Conservation (phyloP, 1,140 invertebrate genomes). For the Scaptomyza hsui region DNA sequence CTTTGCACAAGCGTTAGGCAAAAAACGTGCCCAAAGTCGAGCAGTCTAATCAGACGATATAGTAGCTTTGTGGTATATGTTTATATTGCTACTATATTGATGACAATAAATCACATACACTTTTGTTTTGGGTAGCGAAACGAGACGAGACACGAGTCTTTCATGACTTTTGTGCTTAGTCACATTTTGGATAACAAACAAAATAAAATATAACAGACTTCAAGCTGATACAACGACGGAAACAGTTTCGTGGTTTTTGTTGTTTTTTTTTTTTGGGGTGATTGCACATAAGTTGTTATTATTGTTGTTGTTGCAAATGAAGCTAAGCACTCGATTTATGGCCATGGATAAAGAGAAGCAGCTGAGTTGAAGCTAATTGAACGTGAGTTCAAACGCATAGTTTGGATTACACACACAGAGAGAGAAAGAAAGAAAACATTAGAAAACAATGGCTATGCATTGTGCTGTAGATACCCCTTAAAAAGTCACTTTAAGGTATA, state of each 20-base stretch:
- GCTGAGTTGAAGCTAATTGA: constrained; percentile 49
- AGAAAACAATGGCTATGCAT: constrained; percentile 34
- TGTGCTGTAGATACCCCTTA: constrained; percentile 10
- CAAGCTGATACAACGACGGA: constrained; percentile 35
- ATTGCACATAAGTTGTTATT: constrained; percentile 36
- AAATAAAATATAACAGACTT: constrained; percentile 29
- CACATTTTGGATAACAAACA: constrained; percentile 16
- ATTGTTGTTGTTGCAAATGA: constrained; percentile 54
- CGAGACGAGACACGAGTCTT: constrained; percentile 3
- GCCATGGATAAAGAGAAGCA: constrained; percentile 1
- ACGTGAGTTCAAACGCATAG: constrained; percentile 36
- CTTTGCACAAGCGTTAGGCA: background rate
- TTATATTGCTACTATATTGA: background rate
- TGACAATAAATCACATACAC: constrained; percentile 45
- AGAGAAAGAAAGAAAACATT: background rate
- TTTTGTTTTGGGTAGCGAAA: constrained; percentile 16
- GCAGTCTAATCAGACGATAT: constrained; percentile 32
- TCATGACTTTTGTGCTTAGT: constrained; percentile 14
- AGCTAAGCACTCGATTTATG: constrained; percentile 1
- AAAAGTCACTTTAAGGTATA: no score
- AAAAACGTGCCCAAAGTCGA: constrained; percentile 26
- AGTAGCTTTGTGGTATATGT: background rate
- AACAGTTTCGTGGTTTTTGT: constrained; percentile 22
- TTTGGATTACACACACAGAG: constrained; percentile 25
- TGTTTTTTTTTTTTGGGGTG: constrained; percentile 16